A percentile compares a stretch with the other conserved stretches of the same genome.
Evolutionary conservation across 1,140 invertebrate species (phyloP).

Genomic region (Philopotamus ludificatus): DNA sequence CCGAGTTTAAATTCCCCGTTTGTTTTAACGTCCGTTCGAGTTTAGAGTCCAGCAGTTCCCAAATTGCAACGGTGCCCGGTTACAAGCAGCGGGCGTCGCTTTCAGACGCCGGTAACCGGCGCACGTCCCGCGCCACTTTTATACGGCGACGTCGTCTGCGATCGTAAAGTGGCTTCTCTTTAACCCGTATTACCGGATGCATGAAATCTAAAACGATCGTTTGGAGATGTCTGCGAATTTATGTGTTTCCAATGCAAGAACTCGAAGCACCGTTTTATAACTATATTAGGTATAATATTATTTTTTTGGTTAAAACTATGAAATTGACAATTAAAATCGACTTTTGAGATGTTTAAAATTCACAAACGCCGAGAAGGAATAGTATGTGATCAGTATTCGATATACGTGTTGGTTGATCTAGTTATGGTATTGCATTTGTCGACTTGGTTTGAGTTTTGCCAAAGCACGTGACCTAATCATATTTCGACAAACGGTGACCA

Average conservation of each 20-base stretch:
- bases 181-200: not conserved
- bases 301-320: too few relatives aligned
- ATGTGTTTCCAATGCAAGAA: not conserved
- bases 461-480: slow-evolving; percentile 28
- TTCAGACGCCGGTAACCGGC: not conserved
- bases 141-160: not conserved
- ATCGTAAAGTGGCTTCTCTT: not conserved
- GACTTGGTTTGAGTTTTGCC: not conserved
- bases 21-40: slow-evolving; percentile 32
- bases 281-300: too few relatives aligned
- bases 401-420: not conserved
- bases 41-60: not conserved
- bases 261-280: too few relatives aligned
- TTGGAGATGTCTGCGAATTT: not conserved
- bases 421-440: slow-evolving; percentile 6
- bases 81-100: not conserved
- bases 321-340: too few relatives aligned
- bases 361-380: too few relatives aligned
- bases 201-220: not conserved
- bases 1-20: slow-evolving; percentile 39
- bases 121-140: not conserved
- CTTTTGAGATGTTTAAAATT: too few relatives aligned
- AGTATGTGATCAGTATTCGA: too few relatives aligned
- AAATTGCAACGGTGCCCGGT: too few relatives aligned
- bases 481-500: slow-evolving; percentile 23